These are phyloP conservation scores for Bergia puertoricense DNA, from an alignment of 92 coral and sea anemone species.

Conservation along the genomic window DNA sequence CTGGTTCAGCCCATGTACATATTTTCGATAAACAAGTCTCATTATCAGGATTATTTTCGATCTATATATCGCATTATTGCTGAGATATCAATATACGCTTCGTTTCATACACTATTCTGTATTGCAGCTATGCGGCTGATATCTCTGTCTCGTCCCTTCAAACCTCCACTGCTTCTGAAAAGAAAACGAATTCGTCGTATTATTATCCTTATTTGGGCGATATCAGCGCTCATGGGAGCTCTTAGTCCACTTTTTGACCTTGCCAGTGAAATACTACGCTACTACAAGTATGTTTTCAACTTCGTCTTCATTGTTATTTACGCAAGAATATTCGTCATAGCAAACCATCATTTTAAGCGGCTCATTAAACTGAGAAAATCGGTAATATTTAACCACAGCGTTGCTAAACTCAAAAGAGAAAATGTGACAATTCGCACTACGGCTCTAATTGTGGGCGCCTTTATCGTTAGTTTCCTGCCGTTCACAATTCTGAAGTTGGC, in stretches of 20 bases:
- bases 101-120: constrained; percentile 26
- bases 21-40: neutral
- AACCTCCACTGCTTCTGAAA: constrained; percentile 14
- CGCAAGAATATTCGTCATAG: constrained; percentile 18
- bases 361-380: constrained; percentile 37
- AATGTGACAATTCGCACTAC: constrained; percentile 31
- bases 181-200: neutral
- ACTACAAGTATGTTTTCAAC: constrained; percentile 38
- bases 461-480: constrained; percentile 26
- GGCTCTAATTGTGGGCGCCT: constrained; percentile 24
- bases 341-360: constrained; percentile 37
- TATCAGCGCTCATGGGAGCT: constrained; percentile 18
- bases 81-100: constrained; percentile 26
- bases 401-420: constrained; percentile 27
- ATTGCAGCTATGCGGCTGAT: constrained; percentile 23
- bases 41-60: neutral
- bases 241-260: neutral
- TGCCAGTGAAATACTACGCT: constrained; percentile 20
- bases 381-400: constrained; percentile 27
- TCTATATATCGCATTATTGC: constrained; percentile 28
- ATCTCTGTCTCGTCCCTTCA: constrained; percentile 27
- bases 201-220: neutral
- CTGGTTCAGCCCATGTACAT: constrained; percentile 35
- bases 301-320: constrained; percentile 32
- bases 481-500: constrained; percentile 37